Percentiles rank a stretch among this genome's conserved stretches.
Evolutionary conservation across 2,113 vertebrate species (phyloP).

Genomic region (Hepsetus odoe): DNA sequence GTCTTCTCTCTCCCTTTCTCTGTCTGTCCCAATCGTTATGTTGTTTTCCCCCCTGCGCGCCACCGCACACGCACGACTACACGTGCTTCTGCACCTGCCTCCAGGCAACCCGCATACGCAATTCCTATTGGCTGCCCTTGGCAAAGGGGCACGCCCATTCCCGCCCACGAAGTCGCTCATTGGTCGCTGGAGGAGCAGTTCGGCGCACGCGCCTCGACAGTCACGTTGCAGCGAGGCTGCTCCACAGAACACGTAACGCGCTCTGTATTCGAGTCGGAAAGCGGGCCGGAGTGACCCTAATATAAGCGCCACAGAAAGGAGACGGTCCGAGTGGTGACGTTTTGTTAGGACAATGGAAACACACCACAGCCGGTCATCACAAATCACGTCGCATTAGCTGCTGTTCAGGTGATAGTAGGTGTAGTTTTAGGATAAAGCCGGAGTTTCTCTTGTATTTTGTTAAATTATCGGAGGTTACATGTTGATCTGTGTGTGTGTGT

Average conservation of each 20-base stretch:
- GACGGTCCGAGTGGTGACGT: neutral
- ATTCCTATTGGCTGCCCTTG: constrained; percentile 35
- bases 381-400: neutral
- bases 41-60: constrained; percentile 24
- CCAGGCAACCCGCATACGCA: neutral
- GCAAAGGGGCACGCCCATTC: constrained; percentile 40
- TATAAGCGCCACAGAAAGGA: neutral
- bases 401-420: too few relatives aligned
- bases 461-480: too few relatives aligned
- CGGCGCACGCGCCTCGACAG: constrained; percentile 33
- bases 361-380: neutral
- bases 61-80: constrained; percentile 51
- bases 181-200: constrained; percentile 6
- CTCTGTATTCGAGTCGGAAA: neutral
- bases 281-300: neutral
- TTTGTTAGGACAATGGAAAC: neutral
- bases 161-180: constrained; percentile 12
- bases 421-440: too few relatives aligned
- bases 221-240: constrained; percentile 57
- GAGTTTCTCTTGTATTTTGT: too few relatives aligned
- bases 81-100: constrained; percentile 39
- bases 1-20: neutral
- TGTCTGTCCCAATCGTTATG: neutral
- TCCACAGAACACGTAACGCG: constrained; percentile 18
- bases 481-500: too few relatives aligned